phyloP scores from a whole-genome alignment of 2,113 vertebrate species.

The Gasterosteus nipponicus region DNA sequence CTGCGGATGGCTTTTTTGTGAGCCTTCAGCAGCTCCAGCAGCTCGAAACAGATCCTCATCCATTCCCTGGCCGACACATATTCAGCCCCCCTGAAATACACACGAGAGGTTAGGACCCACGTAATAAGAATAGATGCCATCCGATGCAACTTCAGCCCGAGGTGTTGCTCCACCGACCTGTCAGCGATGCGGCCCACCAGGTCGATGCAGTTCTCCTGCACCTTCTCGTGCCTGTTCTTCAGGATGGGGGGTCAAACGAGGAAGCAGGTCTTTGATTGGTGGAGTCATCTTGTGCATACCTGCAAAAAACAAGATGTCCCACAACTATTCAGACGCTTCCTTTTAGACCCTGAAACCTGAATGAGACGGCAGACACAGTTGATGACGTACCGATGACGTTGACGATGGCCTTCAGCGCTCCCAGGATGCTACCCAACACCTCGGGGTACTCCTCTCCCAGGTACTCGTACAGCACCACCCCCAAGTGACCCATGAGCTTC shows the following conservation, averaged over 20 bases:
- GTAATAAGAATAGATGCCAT: fast-evolving
- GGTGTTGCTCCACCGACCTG: constrained; percentile 79
- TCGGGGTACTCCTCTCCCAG: constrained; percentile 99
- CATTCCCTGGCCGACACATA: constrained; percentile 98
- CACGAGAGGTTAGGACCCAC: not conserved
- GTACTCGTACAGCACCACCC: constrained; percentile 98
- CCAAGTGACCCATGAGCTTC: constrained; percentile 99
- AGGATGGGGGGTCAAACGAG: constrained; percentile 96
- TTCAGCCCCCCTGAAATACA: constrained; percentile 90
- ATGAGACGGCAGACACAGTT: not conserved
- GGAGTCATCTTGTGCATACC: constrained; percentile 99
- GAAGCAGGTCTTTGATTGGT: constrained; percentile 97
- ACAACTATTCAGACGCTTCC: not conserved
- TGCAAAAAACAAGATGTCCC: constrained; percentile 46
- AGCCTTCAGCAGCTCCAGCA: constrained; percentile 96
- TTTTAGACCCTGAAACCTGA: not conserved
- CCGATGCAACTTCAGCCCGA: fast-evolving
- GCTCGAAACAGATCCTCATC: constrained; percentile 99
- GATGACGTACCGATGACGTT: constrained; percentile 93
- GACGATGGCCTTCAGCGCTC: constrained; percentile 97
- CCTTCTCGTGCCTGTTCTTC: constrained; percentile 99
- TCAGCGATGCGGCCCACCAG: constrained; percentile 98
- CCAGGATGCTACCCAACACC: constrained; percentile 97
- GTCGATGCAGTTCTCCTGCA: constrained; percentile 99
- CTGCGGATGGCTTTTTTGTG: constrained; percentile 98